phyloP scores from a whole-genome alignment of 2,888 invertebrate species.

The Agrenia bidenticulata region DNA sequence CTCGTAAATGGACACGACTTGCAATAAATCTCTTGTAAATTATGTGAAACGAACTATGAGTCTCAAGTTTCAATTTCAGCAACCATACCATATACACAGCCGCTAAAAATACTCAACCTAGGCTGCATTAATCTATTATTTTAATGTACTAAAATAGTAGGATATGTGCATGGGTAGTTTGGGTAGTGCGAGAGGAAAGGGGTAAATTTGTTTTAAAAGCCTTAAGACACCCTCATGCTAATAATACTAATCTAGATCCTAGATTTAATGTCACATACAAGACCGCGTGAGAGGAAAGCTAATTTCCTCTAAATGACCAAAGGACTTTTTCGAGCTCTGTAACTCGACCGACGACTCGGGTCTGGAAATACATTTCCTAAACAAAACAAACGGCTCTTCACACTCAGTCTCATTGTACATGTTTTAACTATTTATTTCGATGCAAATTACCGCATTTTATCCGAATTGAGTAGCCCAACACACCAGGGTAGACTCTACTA shows the following conservation, averaged over 20 bases:
- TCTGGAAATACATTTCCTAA: too few relatives aligned
- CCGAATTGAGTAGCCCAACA: background rate
- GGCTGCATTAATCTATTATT: too few relatives aligned
- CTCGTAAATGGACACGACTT: slow-evolving; percentile 5
- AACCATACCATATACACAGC: background rate
- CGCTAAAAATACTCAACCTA: background rate
- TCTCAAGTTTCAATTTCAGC: slow-evolving; percentile 2
- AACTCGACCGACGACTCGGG: background rate
- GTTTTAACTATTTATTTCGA: background rate
- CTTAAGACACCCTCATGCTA: too few relatives aligned
- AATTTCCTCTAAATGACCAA: slow-evolving; percentile 14
- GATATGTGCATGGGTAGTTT: too few relatives aligned
- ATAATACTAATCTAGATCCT: too few relatives aligned
- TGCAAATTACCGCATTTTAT: slow-evolving; percentile 10
- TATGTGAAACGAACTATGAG: slow-evolving; percentile 8
- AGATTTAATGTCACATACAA: background rate
- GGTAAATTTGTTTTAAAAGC: too few relatives aligned
- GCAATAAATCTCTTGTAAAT: slow-evolving; percentile 2
- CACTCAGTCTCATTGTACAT: background rate
- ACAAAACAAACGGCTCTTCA: background rate
- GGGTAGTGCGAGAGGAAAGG: too few relatives aligned
- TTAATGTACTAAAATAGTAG: too few relatives aligned
- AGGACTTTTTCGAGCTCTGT: background rate
- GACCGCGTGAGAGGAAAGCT: slow-evolving; percentile 14
- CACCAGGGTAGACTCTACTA: background rate